phyloP scores from a whole-genome alignment of 2,113 vertebrate genomes.

The Pterocles burchelli region DNA sequence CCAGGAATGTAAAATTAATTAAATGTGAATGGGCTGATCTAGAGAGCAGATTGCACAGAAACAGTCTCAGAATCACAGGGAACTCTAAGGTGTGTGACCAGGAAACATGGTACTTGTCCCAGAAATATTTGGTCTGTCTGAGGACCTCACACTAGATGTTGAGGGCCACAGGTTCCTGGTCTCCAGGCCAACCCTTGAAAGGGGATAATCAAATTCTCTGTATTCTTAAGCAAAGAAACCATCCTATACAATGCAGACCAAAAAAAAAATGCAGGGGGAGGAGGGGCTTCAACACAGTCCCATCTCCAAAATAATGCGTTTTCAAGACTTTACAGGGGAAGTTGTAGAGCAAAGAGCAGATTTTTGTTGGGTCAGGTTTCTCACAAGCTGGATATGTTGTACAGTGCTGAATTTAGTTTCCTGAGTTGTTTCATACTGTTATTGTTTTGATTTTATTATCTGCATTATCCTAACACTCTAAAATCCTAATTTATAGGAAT shows the following conservation, averaged over 20 bases:
- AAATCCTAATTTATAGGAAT: constrained; percentile 15
- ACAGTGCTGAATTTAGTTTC: not conserved
- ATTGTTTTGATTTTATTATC: constrained; percentile 32
- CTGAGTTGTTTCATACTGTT: not conserved
- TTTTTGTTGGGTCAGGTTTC: constrained; percentile 10
- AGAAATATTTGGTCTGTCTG: not conserved
- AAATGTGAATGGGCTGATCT: not conserved
- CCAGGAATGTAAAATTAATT: not conserved
- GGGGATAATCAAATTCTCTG: not conserved
- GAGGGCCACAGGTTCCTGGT: not conserved
- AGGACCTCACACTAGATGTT: not conserved
- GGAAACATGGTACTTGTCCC: not conserved
- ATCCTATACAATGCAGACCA: not conserved
- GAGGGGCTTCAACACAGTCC: not conserved
- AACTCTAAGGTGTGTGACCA: not conserved
- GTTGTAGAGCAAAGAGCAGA: constrained; percentile 29
- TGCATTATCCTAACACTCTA: not conserved
- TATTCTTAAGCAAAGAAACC: not conserved
- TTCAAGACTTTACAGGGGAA: constrained; percentile 29
- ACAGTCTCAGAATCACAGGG: not conserved
- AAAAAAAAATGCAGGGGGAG: not conserved
- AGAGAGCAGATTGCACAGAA: not conserved
- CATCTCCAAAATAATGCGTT: not conserved
- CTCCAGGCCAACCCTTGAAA: not conserved
- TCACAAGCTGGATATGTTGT: not conserved